phyloP scores from a whole-genome alignment of 2,797 vertebrate species.

The Sternotherus odoratus region DNA sequence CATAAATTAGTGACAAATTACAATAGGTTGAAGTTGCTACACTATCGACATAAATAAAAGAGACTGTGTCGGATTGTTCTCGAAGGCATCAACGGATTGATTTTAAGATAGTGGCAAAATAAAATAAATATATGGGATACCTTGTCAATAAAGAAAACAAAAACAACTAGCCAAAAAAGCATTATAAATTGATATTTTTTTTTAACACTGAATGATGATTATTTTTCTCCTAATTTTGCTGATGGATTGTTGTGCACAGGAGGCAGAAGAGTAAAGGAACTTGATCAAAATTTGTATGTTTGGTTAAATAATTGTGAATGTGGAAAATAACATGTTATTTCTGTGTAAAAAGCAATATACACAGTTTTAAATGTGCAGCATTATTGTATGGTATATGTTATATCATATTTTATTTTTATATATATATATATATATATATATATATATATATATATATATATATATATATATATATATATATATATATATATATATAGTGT shows the following conservation, averaged over 20 bases:
- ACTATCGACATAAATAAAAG: slow-evolving; percentile 1
- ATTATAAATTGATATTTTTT: background rate
- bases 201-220: background rate
- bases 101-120: slow-evolving; percentile 57
- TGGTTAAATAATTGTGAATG: background rate
- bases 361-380: background rate
- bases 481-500: background rate
- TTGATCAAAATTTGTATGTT: background rate
- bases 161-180: background rate
- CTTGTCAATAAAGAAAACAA: slow-evolving; percentile 29
- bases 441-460: background rate
- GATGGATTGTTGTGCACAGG: background rate
- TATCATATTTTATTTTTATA: background rate
- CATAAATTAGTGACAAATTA: slow-evolving; percentile 55
- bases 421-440: background rate
- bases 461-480: background rate
- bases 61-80: slow-evolving; percentile 52
- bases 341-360: background rate
- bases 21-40: background rate
- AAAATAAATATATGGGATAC: slow-evolving; percentile 30
- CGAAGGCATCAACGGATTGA: slow-evolving; percentile 58
- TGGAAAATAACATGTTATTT: background rate
- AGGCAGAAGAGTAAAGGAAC: background rate
- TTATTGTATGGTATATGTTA: background rate
- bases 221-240: background rate